These are phyloP conservation scores for Apodemus sylvaticus DNA, from an alignment of 2,113 vertebrate genomes.

Conservation along the genomic window DNA sequence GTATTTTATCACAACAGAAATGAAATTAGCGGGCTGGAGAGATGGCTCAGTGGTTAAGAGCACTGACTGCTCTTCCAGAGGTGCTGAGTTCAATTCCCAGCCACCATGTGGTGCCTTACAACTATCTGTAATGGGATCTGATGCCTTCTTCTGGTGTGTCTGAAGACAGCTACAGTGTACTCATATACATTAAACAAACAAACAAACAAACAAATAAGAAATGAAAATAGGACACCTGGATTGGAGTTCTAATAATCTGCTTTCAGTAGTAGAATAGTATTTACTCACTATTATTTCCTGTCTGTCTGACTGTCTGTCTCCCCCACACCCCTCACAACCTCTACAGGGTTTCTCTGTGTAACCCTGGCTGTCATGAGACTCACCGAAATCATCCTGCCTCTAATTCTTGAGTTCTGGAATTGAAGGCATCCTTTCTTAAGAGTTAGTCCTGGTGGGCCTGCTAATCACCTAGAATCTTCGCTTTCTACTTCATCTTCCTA, in stretches of 20 bases:
- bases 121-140: no score
- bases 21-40: no score
- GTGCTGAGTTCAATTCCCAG: no score
- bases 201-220: no score
- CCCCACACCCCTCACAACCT: no score
- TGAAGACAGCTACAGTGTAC: no score
- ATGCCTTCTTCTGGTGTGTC: no score
- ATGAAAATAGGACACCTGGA: neutral
- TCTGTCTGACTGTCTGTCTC: neutral
- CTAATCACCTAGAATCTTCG: conserved; percentile 18
- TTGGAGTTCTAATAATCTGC: neutral
- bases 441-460: neutral
- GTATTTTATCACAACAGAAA: neutral
- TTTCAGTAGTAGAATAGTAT: neutral
- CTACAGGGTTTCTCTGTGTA: neutral
- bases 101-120: no score
- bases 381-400: neutral
- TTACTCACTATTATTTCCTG: neutral
- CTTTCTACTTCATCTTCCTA: conserved; percentile 37
- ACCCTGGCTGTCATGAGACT: neutral
- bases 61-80: no score
- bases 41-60: no score
- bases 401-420: neutral
- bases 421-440: neutral
- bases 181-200: no score